These are phyloP conservation scores for Mobula hypostoma DNA, from an alignment of 2,113 vertebrate genomes.

Conservation along the genomic window DNA sequence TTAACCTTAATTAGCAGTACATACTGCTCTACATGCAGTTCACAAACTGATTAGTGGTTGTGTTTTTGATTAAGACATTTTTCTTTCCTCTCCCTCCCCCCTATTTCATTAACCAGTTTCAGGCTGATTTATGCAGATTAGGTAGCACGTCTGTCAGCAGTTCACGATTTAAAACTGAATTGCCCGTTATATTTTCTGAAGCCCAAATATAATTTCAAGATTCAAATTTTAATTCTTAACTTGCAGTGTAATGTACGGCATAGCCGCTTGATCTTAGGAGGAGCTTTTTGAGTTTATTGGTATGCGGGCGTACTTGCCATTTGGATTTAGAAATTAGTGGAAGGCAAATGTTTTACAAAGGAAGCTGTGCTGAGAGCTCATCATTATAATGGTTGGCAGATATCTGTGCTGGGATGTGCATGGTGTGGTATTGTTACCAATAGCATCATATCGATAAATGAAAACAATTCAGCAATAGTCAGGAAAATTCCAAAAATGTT, in stretches of 20 bases:
- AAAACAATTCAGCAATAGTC: neutral
- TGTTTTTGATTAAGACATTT: constrained; percentile 34
- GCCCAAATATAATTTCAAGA: constrained; percentile 1
- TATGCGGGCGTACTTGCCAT: neutral
- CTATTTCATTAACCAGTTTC: constrained; percentile 25
- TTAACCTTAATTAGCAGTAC: constrained; percentile 35
- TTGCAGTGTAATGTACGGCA: neutral
- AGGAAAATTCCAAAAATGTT: neutral
- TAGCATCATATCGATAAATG: neutral
- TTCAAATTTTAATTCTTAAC: neutral
- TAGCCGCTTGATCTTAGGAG: neutral
- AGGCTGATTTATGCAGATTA: constrained; percentile 27
- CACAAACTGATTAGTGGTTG: constrained; percentile 34
- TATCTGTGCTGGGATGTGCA: neutral
- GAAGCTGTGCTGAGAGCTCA: neutral
- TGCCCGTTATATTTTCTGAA: neutral
- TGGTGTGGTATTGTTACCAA: neutral
- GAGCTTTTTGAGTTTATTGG: neutral
- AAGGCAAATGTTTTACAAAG: neutral
- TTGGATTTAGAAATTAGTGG: neutral
- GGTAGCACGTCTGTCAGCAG: neutral
- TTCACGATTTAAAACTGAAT: constrained; percentile 1
- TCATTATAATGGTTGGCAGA: neutral
- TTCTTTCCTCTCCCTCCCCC: neutral
- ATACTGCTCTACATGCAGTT: constrained; percentile 32